Evolutionary conservation across 2,113 vertebrate species (phyloP), one percentile per base, ranked within the genome.

Genomic region (Dicaeum eximium): DNA sequence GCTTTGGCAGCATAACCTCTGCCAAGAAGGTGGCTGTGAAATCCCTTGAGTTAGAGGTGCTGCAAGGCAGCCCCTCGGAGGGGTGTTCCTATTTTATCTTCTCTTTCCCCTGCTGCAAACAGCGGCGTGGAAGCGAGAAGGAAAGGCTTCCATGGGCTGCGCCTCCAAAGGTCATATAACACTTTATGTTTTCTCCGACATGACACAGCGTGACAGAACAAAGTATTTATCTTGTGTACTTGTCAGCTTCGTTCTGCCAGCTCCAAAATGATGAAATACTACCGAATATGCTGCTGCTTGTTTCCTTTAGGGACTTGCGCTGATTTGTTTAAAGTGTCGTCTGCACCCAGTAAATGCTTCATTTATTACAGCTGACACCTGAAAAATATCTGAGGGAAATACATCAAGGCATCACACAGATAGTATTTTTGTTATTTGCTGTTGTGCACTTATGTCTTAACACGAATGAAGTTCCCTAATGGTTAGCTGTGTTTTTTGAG

Each of bases 151-250:
- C 21, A 48, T 73, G 86, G 93, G 90, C 71, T 95, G 65, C 54
- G 88, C 60, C 66, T 95, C 87, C 94, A 97, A 97, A 98, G 98
- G 97, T 98, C 97, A 97, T 53, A 62, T 72, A 96, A 85, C 87
- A 70, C 95, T 97, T 96, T 79, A 42, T 98, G 86, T 97, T 97
- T 97, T 95, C 96, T 79, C 58, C 45, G 27, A 94, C 80, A 83
- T 96, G 98, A 98, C 96, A 96, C 78, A 60, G 92, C 53, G n/a
- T 95, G 97, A 96, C 97, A 98, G 97, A 97, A 97, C 96, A 95
- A 97, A 98, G 97, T 96, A 97, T 96, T 97, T 97, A 96, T 97
- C 97, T 98, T 97, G 94, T 97, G 97, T 98, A 92, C 95, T 95
- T 98, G 97, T 98, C 97, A 97, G 95, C 95, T 97, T 94, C 88